These are phyloP conservation scores for Hymenopus coronatus DNA, from an alignment of 2,888 invertebrate genomes.

Conservation along the genomic window DNA sequence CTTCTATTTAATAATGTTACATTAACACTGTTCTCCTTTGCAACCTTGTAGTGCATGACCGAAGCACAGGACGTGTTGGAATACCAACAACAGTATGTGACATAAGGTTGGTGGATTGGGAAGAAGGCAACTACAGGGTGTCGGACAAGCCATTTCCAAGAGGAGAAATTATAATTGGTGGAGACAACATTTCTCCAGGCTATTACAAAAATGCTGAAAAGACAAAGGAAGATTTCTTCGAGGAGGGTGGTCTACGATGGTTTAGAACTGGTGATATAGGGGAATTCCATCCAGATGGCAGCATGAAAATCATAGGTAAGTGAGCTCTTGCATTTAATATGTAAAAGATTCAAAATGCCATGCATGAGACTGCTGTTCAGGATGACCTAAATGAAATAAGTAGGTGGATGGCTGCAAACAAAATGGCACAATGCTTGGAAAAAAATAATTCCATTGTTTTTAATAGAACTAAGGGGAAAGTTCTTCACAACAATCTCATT, in stretches of 20 bases:
- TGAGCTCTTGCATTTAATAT: too few species aligned
- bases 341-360: too few species aligned
- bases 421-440: too few species aligned
- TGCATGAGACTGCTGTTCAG: too few species aligned
- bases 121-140: constrained; percentile 87
- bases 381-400: too few species aligned
- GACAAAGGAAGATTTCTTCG: constrained; percentile 85
- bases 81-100: constrained; percentile 82
- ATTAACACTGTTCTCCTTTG: not conserved
- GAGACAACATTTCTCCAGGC: constrained; percentile 87
- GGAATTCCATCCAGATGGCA: constrained; percentile 90
- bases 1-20: too few species aligned
- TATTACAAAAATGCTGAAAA: constrained; percentile 90
- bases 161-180: constrained; percentile 83
- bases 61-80: constrained; percentile 81
- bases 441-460: too few species aligned
- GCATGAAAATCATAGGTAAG: constrained; percentile 92
- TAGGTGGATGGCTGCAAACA: too few species aligned
- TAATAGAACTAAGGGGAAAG: too few species aligned
- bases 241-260: constrained; percentile 79
- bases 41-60: constrained; percentile 54
- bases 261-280: constrained; percentile 97
- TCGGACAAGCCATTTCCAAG: constrained; percentile 83
- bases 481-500: too few species aligned
- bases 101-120: constrained; percentile 87